Evolutionary conservation across 2,113 vertebrate species (phyloP).

Genomic region (Entelurus aequoreus): DNA sequence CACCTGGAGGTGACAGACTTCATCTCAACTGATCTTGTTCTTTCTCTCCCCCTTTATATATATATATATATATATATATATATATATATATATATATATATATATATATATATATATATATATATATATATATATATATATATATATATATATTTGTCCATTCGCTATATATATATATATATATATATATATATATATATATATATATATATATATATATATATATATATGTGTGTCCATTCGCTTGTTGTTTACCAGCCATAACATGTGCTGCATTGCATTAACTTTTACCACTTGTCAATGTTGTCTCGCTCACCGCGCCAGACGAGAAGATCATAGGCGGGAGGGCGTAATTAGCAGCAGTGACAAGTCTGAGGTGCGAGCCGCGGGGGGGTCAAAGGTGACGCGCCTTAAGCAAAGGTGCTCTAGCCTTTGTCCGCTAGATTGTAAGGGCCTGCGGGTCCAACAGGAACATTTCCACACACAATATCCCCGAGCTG

Average conservation of each 20-base stretch:
- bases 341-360: slow-evolving; percentile 58
- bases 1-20: slow-evolving; percentile 67
- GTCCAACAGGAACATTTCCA: slow-evolving; percentile 76
- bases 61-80: background rate
- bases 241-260: slow-evolving; percentile 56
- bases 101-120: background rate
- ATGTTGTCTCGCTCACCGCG: slow-evolving; percentile 59
- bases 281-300: slow-evolving; percentile 69
- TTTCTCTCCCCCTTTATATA: slow-evolving; percentile 54
- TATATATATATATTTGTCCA: too few relatives aligned
- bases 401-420: slow-evolving; percentile 73
- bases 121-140: background rate
- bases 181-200: slow-evolving; percentile 41
- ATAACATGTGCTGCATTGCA: slow-evolving; percentile 67
- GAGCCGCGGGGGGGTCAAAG: slow-evolving; percentile 63
- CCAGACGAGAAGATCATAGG: slow-evolving; percentile 42
- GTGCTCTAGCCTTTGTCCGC: slow-evolving; percentile 72
- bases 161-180: slow-evolving; percentile 42
- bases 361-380: slow-evolving; percentile 70
- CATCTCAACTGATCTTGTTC: slow-evolving; percentile 57
- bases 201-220: too few relatives aligned
- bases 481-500: slow-evolving; percentile 75
- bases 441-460: slow-evolving; percentile 73
- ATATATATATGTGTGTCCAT: too few relatives aligned
- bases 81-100: slow-evolving; percentile 40